Evolutionary conservation across 2,888 invertebrate genomes (phyloP).

Genomic region (Idaea straminata): DNA sequence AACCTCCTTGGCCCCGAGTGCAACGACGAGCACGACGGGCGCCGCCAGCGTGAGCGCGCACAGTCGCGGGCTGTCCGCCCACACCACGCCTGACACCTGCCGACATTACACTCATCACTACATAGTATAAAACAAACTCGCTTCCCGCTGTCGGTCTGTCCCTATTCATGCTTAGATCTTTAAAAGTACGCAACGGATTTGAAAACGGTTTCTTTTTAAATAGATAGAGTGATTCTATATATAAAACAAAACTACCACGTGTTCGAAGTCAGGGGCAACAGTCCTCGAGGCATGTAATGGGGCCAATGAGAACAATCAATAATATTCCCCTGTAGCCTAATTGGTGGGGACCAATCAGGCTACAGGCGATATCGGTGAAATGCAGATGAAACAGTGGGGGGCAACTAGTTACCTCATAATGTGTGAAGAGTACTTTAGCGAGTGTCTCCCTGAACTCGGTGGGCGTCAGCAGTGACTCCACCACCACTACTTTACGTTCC

Average conservation of each 20-base stretch:
- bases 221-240: too few species aligned
- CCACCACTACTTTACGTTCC: constrained; percentile 93
- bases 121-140: background rate
- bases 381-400: background rate
- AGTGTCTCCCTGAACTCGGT: constrained; percentile 91
- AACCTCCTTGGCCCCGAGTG: constrained; percentile 93
- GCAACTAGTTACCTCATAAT: constrained; percentile 87
- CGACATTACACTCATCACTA: background rate
- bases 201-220: too few species aligned
- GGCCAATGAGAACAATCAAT: background rate
- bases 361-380: background rate
- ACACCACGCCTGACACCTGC: constrained; percentile 85
- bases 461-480: constrained; percentile 94
- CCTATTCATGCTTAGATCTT: too few species aligned
- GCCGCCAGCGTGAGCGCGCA: constrained; percentile 91
- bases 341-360: too few species aligned
- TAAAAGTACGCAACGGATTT: too few species aligned
- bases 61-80: constrained; percentile 92
- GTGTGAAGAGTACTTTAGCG: constrained; percentile 94
- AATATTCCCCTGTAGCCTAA: too few species aligned
- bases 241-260: too few species aligned
- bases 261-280: background rate
- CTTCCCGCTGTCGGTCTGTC: too few species aligned
- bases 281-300: too few species aligned
- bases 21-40: constrained; percentile 87